Conservation (phyloP, 2,797 vertebrate genomes). For the Jordanella pulchra region DNA sequence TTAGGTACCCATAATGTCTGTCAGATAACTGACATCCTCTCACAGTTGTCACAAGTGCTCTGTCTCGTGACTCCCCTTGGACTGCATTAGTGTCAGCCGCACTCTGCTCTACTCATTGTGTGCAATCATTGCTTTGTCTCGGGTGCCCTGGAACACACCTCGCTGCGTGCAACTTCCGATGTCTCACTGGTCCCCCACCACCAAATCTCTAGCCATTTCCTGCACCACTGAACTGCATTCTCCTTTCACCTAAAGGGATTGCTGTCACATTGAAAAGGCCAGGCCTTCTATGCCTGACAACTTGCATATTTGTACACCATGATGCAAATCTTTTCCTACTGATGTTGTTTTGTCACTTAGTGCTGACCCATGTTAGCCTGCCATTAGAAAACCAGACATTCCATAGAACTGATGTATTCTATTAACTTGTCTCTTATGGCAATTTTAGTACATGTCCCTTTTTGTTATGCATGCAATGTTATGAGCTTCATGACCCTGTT, state of each 20-base stretch:
- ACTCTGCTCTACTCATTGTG: constrained; percentile 73
- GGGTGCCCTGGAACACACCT: constrained; percentile 78
- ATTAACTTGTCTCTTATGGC: constrained; percentile 65
- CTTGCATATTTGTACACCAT: constrained; percentile 73
- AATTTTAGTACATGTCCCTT: constrained; percentile 74
- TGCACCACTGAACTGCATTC: constrained; percentile 72
- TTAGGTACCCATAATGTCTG: constrained; percentile 65
- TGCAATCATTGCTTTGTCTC: constrained; percentile 79
- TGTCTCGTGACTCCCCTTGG: constrained; percentile 75
- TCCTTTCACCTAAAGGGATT: constrained; percentile 78
- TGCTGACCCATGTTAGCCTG: constrained; percentile 69
- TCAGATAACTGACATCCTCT: constrained; percentile 70
- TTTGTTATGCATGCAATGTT: constrained; percentile 74
- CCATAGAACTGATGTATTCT: constrained; percentile 60
- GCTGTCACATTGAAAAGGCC: constrained; percentile 78
- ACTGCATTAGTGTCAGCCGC: constrained; percentile 78
- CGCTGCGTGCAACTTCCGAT: constrained; percentile 78
- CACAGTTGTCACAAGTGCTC: constrained; percentile 78
- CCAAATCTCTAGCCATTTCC: constrained; percentile 70
- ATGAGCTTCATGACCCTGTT: constrained; percentile 75
- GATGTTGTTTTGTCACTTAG: constrained; percentile 79
- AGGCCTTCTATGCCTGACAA: constrained; percentile 80
- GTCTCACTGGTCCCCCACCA: constrained; percentile 60
- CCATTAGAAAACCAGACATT: constrained; percentile 67
- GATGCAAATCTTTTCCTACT: constrained; percentile 77